A percentile compares a stretch with the other conserved stretches of the same genome.
Conservation (phyloP, 1,140 invertebrate genomes). For the Zaprionus kolodkinae region DNA sequence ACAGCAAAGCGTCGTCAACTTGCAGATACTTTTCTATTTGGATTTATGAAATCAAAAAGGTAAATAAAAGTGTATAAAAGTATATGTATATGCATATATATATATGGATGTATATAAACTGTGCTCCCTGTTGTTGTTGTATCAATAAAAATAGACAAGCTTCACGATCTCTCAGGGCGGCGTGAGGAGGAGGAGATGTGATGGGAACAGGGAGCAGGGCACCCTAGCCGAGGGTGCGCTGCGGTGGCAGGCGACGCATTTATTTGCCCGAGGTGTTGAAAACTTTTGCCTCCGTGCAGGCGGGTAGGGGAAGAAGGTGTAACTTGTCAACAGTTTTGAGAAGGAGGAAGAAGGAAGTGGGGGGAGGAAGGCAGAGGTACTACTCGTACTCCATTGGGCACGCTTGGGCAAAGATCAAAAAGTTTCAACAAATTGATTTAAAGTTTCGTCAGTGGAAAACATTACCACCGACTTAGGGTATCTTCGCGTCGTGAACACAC, state of each 20-base stretch:
- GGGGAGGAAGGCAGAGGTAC: no score
- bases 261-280: conserved; percentile 74
- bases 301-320: neutral
- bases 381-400: no score
- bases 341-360: neutral
- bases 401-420: no score
- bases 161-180: conserved; percentile 6
- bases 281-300: conserved; percentile 40
- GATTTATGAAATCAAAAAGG: conserved; percentile 81
- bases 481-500: neutral
- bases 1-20: conserved; percentile 28
- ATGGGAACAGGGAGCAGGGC: neutral
- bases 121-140: conserved; percentile 35
- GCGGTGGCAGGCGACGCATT: conserved; percentile 54
- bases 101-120: neutral
- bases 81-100: conserved; percentile 20
- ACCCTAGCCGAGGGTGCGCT: conserved; percentile 6
- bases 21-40: conserved; percentile 46
- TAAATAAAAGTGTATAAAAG: conserved; percentile 62
- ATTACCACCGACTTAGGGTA: neutral
- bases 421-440: neutral
- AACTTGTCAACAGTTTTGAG: conserved; percentile 60
- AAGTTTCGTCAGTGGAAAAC: neutral
- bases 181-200: neutral
- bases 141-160: conserved; percentile 73